Conservation (phyloP, 1,140 invertebrate species). For the Leptinotarsa texana region DNA sequence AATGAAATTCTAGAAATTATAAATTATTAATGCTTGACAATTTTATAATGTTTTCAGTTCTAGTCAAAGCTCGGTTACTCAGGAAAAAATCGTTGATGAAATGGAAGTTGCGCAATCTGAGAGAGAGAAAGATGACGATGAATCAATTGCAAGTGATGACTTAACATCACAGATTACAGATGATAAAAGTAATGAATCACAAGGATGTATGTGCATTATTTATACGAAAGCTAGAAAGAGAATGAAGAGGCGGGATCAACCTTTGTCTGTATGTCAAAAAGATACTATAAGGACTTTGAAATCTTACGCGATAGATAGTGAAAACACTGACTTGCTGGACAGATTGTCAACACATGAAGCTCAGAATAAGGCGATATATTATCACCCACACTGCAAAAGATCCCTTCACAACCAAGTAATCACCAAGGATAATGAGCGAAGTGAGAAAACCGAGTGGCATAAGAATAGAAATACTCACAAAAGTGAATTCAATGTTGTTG, state of each 20-base stretch:
- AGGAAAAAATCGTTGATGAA: too few species aligned
- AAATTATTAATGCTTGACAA: too few species aligned
- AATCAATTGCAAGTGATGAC: too few species aligned
- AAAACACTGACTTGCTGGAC: neutral
- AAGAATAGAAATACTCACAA: conserved; percentile 10
- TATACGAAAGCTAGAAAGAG: too few species aligned
- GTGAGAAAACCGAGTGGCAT: conserved; percentile 22
- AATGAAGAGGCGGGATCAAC: neutral
- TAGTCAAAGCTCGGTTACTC: too few species aligned
- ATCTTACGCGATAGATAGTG: neutral
- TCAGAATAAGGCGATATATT: neutral
- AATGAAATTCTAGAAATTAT: too few species aligned
- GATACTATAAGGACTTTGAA: neutral
- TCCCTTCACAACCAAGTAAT: neutral
- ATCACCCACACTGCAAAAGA: neutral
- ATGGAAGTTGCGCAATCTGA: too few species aligned
- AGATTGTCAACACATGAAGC: neutral
- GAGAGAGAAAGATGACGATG: too few species aligned
- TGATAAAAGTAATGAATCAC: too few species aligned
- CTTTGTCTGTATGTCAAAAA: neutral
- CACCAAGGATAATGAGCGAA: neutral
- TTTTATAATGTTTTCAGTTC: too few species aligned
- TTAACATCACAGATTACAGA: too few species aligned
- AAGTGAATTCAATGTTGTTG: conserved; percentile 11
- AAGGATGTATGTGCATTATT: too few species aligned